These are phyloP conservation scores for Rhinolophus sinicus DNA, from an alignment of 2,113 vertebrate genomes.

Conservation along the genomic window DNA sequence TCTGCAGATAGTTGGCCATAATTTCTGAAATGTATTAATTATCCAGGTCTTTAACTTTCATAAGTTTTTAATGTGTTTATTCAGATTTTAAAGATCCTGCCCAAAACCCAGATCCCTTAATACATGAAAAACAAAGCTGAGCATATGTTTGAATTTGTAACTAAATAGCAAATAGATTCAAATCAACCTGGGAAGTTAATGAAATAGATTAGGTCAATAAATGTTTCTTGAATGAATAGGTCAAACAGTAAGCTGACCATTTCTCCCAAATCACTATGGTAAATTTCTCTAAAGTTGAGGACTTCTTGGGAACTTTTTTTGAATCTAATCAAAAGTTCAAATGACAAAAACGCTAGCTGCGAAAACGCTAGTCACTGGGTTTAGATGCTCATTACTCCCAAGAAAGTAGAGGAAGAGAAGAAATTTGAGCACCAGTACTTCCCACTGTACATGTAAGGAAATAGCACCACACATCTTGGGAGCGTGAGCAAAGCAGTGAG, in stretches of 20 bases:
- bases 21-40: slow-evolving; percentile 46
- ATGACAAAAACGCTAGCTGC: neutral
- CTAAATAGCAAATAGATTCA: neutral
- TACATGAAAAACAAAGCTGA: neutral
- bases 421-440: slow-evolving; percentile 1
- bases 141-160: neutral
- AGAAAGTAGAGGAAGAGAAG: neutral
- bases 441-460: neutral
- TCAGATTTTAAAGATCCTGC: slow-evolving; percentile 44
- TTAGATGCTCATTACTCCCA: neutral
- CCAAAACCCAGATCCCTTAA: neutral
- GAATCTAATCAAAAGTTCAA: slow-evolving; percentile 20
- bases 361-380: neutral
- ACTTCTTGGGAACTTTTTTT: neutral
- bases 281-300: neutral
- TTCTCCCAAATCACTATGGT: neutral
- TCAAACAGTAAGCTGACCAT: neutral
- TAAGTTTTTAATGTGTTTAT: slow-evolving; percentile 48
- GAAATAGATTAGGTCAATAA: neutral
- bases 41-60: neutral
- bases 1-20: neutral
- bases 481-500: neutral
- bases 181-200: neutral
- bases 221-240: neutral
- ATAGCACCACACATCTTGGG: fast-evolving